Conservation (phyloP, 2,113 vertebrate genomes). For the Urocolius indicus region DNA sequence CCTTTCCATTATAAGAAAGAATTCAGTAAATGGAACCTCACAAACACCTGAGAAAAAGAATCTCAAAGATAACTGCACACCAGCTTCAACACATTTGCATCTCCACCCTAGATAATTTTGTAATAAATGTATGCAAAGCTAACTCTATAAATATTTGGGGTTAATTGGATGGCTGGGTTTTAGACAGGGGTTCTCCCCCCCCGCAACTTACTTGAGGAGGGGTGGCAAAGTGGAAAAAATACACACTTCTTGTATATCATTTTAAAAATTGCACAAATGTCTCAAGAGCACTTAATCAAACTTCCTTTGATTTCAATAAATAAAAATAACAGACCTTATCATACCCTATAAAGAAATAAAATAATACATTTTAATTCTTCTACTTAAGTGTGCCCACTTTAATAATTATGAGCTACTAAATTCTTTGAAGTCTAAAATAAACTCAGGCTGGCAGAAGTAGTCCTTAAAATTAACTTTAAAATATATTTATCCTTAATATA, state of each 20-base stretch:
- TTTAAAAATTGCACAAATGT: background rate
- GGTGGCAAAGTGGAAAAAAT: background rate
- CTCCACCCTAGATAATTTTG: background rate
- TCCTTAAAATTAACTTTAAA: background rate
- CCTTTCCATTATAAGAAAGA: background rate
- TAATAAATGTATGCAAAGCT: background rate
- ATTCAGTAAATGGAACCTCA: background rate
- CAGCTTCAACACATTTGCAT: background rate
- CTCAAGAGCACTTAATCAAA: background rate
- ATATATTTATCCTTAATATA: background rate
- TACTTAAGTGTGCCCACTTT: background rate
- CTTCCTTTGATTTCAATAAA: background rate
- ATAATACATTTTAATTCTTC: background rate
- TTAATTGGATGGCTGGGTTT: background rate
- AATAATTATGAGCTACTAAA: background rate
- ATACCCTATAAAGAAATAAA: background rate
- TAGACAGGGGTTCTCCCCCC: no score
- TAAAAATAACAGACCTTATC: background rate
- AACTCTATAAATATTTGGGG: background rate
- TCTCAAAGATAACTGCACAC: background rate
- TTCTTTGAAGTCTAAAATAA: background rate
- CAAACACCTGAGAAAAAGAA: background rate
- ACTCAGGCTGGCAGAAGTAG: background rate
- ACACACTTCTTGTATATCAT: accelerated
- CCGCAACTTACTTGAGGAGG: background rate